A percentile compares a stretch with the other conserved stretches of the same genome.
These are phyloP conservation scores for Agonopterix subpropinquella DNA, from an alignment of 2,888 invertebrate genomes.

Conservation along the genomic window DNA sequence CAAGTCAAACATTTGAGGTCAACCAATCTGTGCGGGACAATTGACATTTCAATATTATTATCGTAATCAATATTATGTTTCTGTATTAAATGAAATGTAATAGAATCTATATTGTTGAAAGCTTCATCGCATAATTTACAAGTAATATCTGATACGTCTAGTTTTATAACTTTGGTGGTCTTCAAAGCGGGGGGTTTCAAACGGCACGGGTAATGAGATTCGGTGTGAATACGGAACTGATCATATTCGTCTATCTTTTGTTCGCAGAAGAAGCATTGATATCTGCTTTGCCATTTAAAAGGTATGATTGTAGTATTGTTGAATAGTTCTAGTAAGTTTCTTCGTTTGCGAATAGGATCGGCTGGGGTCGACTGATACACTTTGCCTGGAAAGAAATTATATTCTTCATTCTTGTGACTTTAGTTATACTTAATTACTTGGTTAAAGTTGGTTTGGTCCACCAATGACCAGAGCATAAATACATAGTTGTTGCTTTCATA, in stretches of 20 bases:
- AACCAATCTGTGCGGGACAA: conserved; percentile 13
- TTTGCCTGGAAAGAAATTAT: conserved; percentile 26
- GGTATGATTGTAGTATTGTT: conserved; percentile 34
- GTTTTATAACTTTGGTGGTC: conserved; percentile 11
- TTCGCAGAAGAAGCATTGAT: conserved; percentile 35
- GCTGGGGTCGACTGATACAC: conserved; percentile 12
- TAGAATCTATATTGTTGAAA: conserved; percentile 13
- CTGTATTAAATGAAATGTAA: conserved; percentile 16
- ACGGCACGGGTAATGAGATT: conserved; percentile 23
- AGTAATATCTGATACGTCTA: conserved; percentile 22
- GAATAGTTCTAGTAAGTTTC: conserved; percentile 28
- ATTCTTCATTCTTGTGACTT: background rate
- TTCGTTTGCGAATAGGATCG: conserved; percentile 20
- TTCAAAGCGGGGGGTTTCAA: conserved; percentile 7
- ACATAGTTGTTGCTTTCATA: too few relatives aligned
- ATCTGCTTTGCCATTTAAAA: conserved; percentile 33
- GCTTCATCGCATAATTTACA: conserved; percentile 21
- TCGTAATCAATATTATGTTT: conserved; percentile 17
- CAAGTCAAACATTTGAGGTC: conserved; percentile 21
- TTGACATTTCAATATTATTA: conserved; percentile 10
- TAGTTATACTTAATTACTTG: too few relatives aligned
- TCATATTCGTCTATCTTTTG: conserved; percentile 18
- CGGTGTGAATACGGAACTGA: conserved; percentile 27
- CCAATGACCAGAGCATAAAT: too few relatives aligned
- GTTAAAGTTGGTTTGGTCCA: too few relatives aligned